phyloP scores from a whole-genome alignment of 2,797 vertebrate species.

The Acanthis flammea region DNA sequence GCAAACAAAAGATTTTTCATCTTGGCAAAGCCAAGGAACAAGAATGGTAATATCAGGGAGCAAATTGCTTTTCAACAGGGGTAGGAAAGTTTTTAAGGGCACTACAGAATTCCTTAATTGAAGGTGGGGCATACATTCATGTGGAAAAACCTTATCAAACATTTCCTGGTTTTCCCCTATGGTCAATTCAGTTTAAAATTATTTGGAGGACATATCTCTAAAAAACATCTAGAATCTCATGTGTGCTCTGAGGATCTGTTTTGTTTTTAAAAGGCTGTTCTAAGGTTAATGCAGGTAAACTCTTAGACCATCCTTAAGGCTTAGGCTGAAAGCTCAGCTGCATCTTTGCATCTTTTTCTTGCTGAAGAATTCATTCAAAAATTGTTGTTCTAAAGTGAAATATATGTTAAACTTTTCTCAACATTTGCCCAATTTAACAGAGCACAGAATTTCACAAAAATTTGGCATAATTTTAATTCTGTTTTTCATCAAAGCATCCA shows the following conservation, averaged over 20 bases:
- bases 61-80: not conserved
- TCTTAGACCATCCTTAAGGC: not conserved
- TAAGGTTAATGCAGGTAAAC: not conserved
- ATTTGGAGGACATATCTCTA: not conserved
- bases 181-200: not conserved
- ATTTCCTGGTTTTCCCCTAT: not conserved
- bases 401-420: not conserved
- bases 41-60: not conserved
- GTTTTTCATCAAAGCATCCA: not conserved
- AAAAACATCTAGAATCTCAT: not conserved
- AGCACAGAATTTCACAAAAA: not conserved
- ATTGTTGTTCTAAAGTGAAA: not conserved
- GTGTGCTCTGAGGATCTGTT: not conserved
- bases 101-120: not conserved
- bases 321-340: not conserved
- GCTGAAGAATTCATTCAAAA: not conserved
- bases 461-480: rapidly evolving
- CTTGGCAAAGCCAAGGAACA: rapidly evolving
- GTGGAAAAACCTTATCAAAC: not conserved
- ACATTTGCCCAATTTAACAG: not conserved
- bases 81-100: not conserved
- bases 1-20: not conserved
- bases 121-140: not conserved
- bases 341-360: not conserved
- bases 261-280: not conserved